These are phyloP conservation scores for Saturnia pavonia DNA, from an alignment of 2,888 invertebrate species.

Conservation along the genomic window DNA sequence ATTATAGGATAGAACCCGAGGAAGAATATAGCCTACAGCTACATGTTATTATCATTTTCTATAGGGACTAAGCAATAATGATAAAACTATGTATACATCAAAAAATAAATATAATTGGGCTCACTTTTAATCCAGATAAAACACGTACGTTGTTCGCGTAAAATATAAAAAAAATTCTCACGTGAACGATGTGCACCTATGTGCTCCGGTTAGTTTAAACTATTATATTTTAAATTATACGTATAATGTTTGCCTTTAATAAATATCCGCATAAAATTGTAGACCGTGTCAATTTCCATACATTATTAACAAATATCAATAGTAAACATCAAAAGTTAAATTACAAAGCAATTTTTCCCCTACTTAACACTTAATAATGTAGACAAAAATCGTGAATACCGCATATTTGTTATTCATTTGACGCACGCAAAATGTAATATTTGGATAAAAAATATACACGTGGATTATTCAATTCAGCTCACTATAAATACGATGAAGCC, in stretches of 20 bases:
- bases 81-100: not conserved
- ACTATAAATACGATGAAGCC: conserved; percentile 26
- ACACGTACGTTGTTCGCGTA: no score
- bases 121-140: not conserved
- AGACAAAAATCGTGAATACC: conserved; percentile 17
- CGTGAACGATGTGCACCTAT: no score
- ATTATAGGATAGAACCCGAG: not conserved
- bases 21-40: not conserved
- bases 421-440: conserved; percentile 18
- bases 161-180: no score
- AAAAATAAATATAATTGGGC: not conserved
- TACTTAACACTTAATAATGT: conserved; percentile 6
- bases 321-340: conserved; percentile 6
- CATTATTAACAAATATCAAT: not conserved
- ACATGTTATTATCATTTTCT: not conserved
- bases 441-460: conserved; percentile 15
- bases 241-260: not conserved
- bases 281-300: not conserved
- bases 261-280: conserved; percentile 7
- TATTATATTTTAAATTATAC: not conserved
- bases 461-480: conserved; percentile 25
- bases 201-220: no score
- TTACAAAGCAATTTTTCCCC: not conserved
- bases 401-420: conserved; percentile 20
- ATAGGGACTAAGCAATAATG: not conserved